Evolutionary conservation across 2,888 invertebrate species (phyloP), one percentile per base, ranked within the genome.

Genomic region (Gonocerus acuteangulatus): DNA sequence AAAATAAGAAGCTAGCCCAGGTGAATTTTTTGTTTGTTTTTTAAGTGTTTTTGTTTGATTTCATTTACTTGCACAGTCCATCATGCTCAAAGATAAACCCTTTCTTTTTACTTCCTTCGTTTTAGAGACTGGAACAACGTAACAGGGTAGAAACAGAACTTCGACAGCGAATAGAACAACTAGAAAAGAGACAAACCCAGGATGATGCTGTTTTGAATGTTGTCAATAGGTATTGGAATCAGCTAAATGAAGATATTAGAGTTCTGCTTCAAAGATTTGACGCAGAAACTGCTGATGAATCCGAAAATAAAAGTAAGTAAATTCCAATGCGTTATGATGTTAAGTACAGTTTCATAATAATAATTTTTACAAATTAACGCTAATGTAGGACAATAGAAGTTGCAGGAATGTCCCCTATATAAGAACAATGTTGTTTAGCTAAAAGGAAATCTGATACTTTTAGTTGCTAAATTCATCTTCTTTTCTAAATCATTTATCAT

Each of bases 131-230:
- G 70, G 95, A 96, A 72, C 91, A 94, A 74, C 80, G 96, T 65
- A 91, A 93, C 73, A 82, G 91, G 66, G 84, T 87, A 65, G 93
- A 95, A 74, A 83, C 86, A 1, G 93, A 94, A 71, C 78, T 90
- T 62, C 82, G 93, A n/a, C 87, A 89, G 63, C 79, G 95, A 65
- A 93, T 95, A 68, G 95, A 95, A 73, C 93, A 95, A 73, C 74
- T 95, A 62, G 95, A 95, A 72, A 93, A 94, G 73, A 80, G 95
- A 1, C 95, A 95, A 75, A 92, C 91, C 7, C 93, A 94, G 73
- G 97, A 97, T 74, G 99, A 99, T 78, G 95, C 95, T 27, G 95
- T 99, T 27, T 80, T 97, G 4, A 96, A 95, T 78, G 95, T 96
- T 58, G 95, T 97, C 7, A 97, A 97, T 77, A 64, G 68, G 2